These are phyloP conservation scores for Temnothorax longispinosus DNA, from an alignment of 1,140 invertebrate species.

Conservation along the genomic window DNA sequence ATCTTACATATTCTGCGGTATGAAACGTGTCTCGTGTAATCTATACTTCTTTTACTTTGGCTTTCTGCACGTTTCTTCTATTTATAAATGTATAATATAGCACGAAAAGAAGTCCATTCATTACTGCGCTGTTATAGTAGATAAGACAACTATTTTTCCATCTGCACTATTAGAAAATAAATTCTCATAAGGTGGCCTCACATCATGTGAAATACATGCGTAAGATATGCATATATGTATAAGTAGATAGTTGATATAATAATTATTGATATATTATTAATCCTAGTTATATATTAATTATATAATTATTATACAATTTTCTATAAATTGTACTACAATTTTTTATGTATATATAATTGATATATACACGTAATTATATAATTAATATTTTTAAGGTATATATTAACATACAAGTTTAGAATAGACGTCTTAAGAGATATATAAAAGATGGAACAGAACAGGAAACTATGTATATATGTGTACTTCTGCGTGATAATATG, in stretches of 20 bases:
- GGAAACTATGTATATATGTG: neutral
- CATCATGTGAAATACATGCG: neutral
- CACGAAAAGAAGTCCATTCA: neutral
- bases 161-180: neutral
- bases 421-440: neutral
- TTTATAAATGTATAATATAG: neutral
- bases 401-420: neutral
- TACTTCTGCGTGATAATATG: neutral
- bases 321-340: neutral
- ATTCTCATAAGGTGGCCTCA: conserved; percentile 3
- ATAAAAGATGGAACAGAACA: neutral
- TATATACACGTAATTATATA: conserved; percentile 16
- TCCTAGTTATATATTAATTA: neutral
- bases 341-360: conserved; percentile 13
- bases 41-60: neutral
- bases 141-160: neutral
- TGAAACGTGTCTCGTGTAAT: neutral
- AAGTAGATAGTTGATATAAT: neutral
- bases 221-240: neutral
- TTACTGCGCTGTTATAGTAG: neutral
- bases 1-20: neutral
- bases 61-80: neutral
- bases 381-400: conserved; percentile 2
- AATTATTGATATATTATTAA: neutral
- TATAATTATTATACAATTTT: conserved; percentile 16